Evolutionary conservation across 2,113 vertebrate species (phyloP), one percentile per base, ranked within the genome.

Genomic region (Cyprinodon brontotheroides): DNA sequence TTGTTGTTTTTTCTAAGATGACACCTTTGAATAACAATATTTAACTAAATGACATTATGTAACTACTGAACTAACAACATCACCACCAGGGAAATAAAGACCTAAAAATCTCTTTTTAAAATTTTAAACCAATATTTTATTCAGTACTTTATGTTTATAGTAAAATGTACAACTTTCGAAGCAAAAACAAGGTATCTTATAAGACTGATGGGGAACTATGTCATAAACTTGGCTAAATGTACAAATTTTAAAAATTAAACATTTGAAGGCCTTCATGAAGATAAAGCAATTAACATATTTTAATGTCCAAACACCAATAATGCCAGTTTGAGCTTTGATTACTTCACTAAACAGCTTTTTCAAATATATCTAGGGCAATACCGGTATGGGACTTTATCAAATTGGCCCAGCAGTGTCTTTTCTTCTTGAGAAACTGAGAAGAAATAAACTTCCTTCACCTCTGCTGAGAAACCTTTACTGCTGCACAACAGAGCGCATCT

Each of bases 1-100:
- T 29, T 29, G 29, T 29, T 29, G 29, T 60, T 75, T 86, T 68
- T 84, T 82, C 82, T 64, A 83, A 79, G 83, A 65, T 47, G 68
- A 75, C 29, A 63, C 61, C 70, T 77, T 72, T 10, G 67, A 78
- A 76, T 63, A 87, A 72, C 67, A 75, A 78, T 10, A 77, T 77
- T 78, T 71, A 80, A 63, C 69, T 73, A 36, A n/a, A 72, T 20
- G 36, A 36, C 15, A 50, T 68, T 65, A 62, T 72, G 50, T 57
- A 57, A 57, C 17, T 2, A 14, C 50, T n/a, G n/a, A n/a, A n/a
- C n/a, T 20, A 7, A 9, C 50, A 57, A 20, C 68, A 61, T 45
- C 17, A 68, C 29, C 17, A 38, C 17, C 0, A 63, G 0, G 61
- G 36, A 40, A 29, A 11, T 64, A 41, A 81, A 75, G 61, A 29